Conservation (phyloP, 2,797 vertebrate species). For the Poliocrania exsul region DNA sequence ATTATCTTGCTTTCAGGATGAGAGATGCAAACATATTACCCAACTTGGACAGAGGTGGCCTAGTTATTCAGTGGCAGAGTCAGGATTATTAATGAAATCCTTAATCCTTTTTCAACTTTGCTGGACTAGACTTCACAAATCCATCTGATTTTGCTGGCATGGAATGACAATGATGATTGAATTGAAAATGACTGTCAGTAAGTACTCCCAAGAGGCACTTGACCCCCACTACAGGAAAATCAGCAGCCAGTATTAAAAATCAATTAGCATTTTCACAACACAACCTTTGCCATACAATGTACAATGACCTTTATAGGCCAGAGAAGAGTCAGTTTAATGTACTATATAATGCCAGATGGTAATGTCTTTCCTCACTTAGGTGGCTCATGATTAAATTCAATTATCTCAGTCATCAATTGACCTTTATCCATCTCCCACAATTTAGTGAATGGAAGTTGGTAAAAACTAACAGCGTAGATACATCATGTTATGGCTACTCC, state of each 20-base stretch:
- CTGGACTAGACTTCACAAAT: background rate
- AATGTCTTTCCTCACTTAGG: constrained; percentile 39
- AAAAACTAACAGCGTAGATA: background rate
- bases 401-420: constrained; percentile 56
- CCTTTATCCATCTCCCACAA: constrained; percentile 30
- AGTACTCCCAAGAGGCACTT: background rate
- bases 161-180: background rate
- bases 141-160: background rate
- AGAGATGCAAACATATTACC: background rate
- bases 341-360: constrained; percentile 45
- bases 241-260: constrained; percentile 27
- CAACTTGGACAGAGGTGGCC: background rate
- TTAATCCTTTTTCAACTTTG: background rate
- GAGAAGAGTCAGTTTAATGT: constrained; percentile 47
- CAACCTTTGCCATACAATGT: constrained; percentile 10
- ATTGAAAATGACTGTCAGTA: background rate
- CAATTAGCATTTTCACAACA: constrained; percentile 25
- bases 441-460: constrained; percentile 25
- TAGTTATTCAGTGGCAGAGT: background rate
- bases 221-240: background rate
- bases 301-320: constrained; percentile 43
- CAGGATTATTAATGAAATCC: background rate
- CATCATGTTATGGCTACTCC: background rate
- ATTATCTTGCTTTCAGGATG: background rate
- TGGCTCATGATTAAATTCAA: constrained; percentile 47